Evolutionary conservation across 2,797 vertebrate genomes (phyloP).

Genomic region (Falco novaeseelandiae): DNA sequence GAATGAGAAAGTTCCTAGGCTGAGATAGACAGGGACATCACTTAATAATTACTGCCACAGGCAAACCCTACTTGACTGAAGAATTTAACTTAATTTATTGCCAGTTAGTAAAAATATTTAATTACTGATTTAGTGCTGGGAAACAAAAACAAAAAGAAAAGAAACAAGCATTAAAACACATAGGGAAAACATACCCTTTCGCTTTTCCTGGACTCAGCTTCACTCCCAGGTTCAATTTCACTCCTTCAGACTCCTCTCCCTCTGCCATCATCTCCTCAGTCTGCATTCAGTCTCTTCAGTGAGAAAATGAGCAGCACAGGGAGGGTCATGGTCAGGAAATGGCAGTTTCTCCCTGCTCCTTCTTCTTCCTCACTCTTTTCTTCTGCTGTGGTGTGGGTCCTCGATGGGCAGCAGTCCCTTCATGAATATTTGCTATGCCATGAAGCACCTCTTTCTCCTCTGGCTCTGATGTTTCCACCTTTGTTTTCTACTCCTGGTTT

Average conservation of each 20-base stretch:
- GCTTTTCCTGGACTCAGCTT: not conserved
- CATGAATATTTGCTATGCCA: not conserved
- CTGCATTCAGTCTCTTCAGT: not conserved
- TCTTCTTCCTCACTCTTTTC: not conserved
- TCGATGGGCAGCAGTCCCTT: not conserved
- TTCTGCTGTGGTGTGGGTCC: not conserved
- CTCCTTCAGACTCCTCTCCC: not conserved
- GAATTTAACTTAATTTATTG: not conserved
- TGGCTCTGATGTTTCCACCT: not conserved
- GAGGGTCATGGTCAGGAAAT: not conserved
- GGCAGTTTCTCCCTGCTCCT: not conserved
- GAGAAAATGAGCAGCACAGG: not conserved
- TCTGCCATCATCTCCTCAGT: no score
- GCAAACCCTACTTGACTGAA: not conserved
- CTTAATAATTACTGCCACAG: not conserved
- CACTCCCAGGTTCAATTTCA: not conserved
- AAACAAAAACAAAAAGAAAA: not conserved
- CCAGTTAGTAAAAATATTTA: not conserved
- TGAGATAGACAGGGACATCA: not conserved
- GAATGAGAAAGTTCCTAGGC: not conserved
- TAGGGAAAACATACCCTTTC: not conserved
- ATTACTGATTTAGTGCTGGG: not conserved
- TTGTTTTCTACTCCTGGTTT: not conserved
- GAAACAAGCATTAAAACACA: not conserved
- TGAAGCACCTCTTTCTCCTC: not conserved